These are phyloP conservation scores for Melanostoma scalare DNA, from an alignment of 2,888 invertebrate genomes.

Conservation along the genomic window DNA sequence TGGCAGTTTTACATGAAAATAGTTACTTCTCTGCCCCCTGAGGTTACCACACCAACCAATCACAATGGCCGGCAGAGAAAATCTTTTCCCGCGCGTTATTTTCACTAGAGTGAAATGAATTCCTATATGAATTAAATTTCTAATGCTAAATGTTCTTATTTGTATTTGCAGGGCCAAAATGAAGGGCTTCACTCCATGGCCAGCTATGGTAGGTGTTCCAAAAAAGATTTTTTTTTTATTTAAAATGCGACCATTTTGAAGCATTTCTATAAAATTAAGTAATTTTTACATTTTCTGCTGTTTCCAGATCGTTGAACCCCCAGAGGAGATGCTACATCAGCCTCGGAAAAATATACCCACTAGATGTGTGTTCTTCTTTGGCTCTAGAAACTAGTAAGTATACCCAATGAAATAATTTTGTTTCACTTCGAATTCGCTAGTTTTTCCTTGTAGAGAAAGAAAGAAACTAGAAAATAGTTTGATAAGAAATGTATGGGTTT, in stretches of 20 bases:
- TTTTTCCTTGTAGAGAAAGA: too few species aligned
- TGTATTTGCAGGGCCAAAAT: slow-evolving; percentile 95
- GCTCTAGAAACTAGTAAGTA: slow-evolving; percentile 97
- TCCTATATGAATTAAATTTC: background rate
- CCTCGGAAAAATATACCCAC: slow-evolving; percentile 88
- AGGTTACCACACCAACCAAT: background rate
- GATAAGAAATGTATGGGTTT: slow-evolving; percentile 33
- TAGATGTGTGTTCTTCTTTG: slow-evolving; percentile 96
- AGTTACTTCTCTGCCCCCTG: too few species aligned
- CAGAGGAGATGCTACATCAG: slow-evolving; percentile 88
- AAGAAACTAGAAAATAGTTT: slow-evolving; percentile 8
- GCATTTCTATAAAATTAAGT: slow-evolving; percentile 7
- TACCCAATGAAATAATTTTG: slow-evolving; percentile 33
- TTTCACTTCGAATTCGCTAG: slow-evolving; percentile 6
- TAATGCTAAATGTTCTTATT: slow-evolving; percentile 74
- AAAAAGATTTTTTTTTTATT: too few species aligned
- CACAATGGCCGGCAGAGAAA: slow-evolving; percentile 66
- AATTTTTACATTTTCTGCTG: slow-evolving; percentile 35
- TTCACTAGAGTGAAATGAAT: slow-evolving; percentile 22
- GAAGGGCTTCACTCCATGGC: slow-evolving; percentile 98
- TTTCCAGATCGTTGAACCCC: slow-evolving; percentile 90
- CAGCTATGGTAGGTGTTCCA: slow-evolving; percentile 92
- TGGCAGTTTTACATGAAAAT: background rate
- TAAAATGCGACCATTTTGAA: slow-evolving; percentile 44
- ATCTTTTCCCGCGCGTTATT: slow-evolving; percentile 67